phyloP scores from a whole-genome alignment of 1,140 invertebrate genomes.

The Maconellicoccus hirsutus region DNA sequence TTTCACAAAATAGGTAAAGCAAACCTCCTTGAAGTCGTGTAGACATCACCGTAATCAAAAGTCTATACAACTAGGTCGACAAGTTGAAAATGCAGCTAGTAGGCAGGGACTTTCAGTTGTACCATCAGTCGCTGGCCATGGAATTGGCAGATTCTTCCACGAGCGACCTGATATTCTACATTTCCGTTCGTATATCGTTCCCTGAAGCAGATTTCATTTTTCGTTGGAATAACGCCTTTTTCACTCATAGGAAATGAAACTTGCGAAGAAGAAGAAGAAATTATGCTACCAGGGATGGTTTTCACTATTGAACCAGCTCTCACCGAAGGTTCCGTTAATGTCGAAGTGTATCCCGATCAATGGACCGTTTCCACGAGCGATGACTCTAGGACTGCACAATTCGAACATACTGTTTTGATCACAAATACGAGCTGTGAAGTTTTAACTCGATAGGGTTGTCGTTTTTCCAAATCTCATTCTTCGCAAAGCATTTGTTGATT shows the following conservation, averaged over 20 bases:
- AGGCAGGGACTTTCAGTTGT: conserved; percentile 48
- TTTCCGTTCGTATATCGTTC: conserved; percentile 30
- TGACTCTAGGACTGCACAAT: conserved; percentile 69
- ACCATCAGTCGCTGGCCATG: conserved; percentile 79
- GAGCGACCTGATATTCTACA: conserved; percentile 82
- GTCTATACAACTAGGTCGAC: neutral
- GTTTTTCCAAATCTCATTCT: too few species aligned
- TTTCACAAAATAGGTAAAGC: conserved; percentile 60
- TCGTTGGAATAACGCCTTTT: too few species aligned
- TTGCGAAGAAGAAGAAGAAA: too few species aligned
- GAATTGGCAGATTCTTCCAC: conserved; percentile 86
- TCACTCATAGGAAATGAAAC: too few species aligned
- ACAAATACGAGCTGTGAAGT: conserved; percentile 58
- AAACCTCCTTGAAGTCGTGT: too few species aligned
- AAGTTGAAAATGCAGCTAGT: conserved; percentile 16
- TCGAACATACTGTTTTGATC: conserved; percentile 82
- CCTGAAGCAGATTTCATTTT: too few species aligned
- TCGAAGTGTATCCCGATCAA: conserved; percentile 64
- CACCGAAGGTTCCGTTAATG: conserved; percentile 46
- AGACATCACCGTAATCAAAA: too few species aligned
- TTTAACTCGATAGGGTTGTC: conserved; percentile 48
- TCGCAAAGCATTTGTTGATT: too few species aligned
- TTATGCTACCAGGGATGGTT: conserved; percentile 82
- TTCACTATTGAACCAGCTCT: conserved; percentile 92
- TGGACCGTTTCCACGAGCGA: conserved; percentile 79